Evolutionary conservation across 2,797 vertebrate genomes (phyloP), one percentile per base, ranked within the genome.

Genomic region (Periophthalmus magnuspinnatus): DNA sequence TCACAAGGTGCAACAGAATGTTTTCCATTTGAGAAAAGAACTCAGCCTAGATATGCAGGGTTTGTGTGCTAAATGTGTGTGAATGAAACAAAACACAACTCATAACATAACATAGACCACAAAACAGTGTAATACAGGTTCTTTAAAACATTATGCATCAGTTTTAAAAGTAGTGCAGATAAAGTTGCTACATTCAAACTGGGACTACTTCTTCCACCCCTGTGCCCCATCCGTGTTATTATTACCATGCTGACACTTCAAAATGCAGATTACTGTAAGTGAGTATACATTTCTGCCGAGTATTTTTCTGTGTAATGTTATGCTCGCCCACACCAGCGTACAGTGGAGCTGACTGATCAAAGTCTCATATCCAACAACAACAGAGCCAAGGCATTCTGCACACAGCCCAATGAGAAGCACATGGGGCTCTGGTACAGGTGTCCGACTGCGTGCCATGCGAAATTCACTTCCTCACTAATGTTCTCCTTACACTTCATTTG

Each of bases 281-380:
- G 80, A 82, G 76, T 70, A 56, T 68, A 68, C 0, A 65, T 70
- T 58, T 28, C 55, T 38, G 2, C 54, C 32, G 72, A 68, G 58
- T 60, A 73, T 77, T 79, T 80, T 69, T 81, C 69, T 62, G 69
- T 6, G 69, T 7, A 4, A 57, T 22, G 56, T 65, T 81, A 71
- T 41, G 67, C 71, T 76, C 47, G 54, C 28, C 63, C 21, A 33
- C 68, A 68, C 59, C 36, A 34, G 67, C 47, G 69, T 47, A 50
- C 58, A 70, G 77, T 88, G 82, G 87, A 86, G 79, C 74, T 80
- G 90, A 87, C 84, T 74, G 79, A 85, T 89, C 77, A 82, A 80
- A 75, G 75, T 85, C 74, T 78, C 38, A 21, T 13, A 64, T 86
- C 92, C 91, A 93, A 92, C 33, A 88, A 79, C 86, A 93, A 91